These are phyloP conservation scores for Oconnorella tubifera DNA, from an alignment of 2,888 invertebrate genomes.

Conservation along the genomic window DNA sequence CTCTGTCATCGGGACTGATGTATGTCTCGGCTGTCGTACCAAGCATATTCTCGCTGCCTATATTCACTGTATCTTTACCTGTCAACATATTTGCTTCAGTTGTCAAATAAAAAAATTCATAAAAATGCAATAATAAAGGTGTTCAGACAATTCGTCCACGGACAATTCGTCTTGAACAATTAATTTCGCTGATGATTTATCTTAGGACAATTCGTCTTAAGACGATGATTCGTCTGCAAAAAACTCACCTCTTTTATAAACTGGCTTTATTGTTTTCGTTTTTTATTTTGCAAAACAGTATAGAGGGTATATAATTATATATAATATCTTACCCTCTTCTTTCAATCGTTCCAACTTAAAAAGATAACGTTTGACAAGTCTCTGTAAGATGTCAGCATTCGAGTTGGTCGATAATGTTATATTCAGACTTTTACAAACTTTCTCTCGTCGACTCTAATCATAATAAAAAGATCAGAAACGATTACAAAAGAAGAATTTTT, in stretches of 20 bases:
- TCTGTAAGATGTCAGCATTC: slow-evolving; percentile 54
- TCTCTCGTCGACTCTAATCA: slow-evolving; percentile 41
- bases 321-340: slow-evolving; percentile 42
- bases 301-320: neutral
- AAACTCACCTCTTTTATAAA: neutral
- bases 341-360: slow-evolving; percentile 54
- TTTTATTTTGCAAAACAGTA: neutral
- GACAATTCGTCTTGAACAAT: no score
- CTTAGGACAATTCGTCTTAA: no score
- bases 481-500: neutral
- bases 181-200: no score
- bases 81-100: no score
- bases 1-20: slow-evolving; percentile 23
- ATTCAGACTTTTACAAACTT: slow-evolving; percentile 40
- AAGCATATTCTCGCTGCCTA: slow-evolving; percentile 13
- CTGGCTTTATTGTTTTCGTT: neutral
- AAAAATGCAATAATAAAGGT: no score
- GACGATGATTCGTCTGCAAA: no score
- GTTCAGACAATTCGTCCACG: no score
- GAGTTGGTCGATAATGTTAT: slow-evolving; percentile 43
- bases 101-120: no score
- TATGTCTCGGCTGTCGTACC: slow-evolving; percentile 26
- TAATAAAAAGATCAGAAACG: neutral
- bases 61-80: slow-evolving; percentile 24
- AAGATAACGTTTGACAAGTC: slow-evolving; percentile 53